Evolutionary conservation across 2,888 invertebrate species (phyloP).

Genomic region (Dione juno): DNA sequence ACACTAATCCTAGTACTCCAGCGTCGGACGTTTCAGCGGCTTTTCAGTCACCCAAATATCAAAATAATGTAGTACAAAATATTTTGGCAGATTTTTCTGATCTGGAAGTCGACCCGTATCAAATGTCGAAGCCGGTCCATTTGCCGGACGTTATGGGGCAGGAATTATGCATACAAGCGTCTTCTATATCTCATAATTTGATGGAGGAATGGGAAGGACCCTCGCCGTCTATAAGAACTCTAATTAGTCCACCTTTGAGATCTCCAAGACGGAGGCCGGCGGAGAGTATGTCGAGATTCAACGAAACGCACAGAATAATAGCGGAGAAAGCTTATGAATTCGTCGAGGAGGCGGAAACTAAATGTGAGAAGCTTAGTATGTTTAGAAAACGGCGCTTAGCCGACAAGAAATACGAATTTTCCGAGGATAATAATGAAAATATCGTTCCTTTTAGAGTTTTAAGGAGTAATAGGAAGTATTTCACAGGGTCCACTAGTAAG

Average conservation of each 20-base stretch:
- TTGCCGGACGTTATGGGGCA: slow-evolving; percentile 77
- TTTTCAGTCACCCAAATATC: slow-evolving; percentile 80
- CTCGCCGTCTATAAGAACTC: slow-evolving; percentile 74
- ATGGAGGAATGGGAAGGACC: slow-evolving; percentile 82
- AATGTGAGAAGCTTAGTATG: slow-evolving; percentile 93
- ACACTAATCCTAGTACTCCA: slow-evolving; percentile 68
- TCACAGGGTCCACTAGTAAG: slow-evolving; percentile 71
- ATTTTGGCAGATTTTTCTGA: slow-evolving; percentile 86
- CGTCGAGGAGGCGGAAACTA: slow-evolving; percentile 90
- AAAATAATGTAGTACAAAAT: slow-evolving; percentile 83
- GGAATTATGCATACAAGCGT: slow-evolving; percentile 76
- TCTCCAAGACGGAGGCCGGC: slow-evolving; percentile 77
- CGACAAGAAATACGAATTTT: slow-evolving; percentile 96
- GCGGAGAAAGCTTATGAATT: slow-evolving; percentile 93
- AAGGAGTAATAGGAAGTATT: slow-evolving; percentile 81
- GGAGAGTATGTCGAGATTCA: slow-evolving; percentile 80
- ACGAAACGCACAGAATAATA: slow-evolving; percentile 79
- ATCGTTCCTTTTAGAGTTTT: slow-evolving; percentile 86
- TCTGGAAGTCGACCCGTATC: slow-evolving; percentile 81
- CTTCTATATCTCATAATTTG: slow-evolving; percentile 75
- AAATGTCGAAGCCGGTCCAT: slow-evolving; percentile 72
- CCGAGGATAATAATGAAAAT: slow-evolving; percentile 89
- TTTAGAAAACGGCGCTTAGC: slow-evolving; percentile 93
- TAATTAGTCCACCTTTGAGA: slow-evolving; percentile 77
- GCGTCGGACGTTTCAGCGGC: slow-evolving; percentile 71